These are phyloP conservation scores for Chrysemys picta DNA, from an alignment of 2,113 vertebrate genomes.

Conservation along the genomic window DNA sequence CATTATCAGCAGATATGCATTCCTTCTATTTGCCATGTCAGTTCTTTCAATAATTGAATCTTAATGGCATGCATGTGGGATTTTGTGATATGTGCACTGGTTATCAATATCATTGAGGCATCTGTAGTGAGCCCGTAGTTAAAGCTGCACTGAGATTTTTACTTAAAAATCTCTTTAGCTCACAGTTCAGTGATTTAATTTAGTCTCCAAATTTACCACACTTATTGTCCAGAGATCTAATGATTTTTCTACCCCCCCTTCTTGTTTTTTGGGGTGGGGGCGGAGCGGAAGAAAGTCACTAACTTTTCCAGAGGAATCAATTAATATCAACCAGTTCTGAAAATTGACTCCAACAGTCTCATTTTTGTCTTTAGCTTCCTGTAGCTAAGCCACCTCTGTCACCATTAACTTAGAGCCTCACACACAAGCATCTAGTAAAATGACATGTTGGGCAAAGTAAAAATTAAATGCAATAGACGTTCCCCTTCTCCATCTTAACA, in stretches of 20 bases:
- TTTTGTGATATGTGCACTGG: not conserved
- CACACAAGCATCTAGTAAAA: not conserved
- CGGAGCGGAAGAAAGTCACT: not conserved
- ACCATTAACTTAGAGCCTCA: not conserved
- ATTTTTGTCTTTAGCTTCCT: not conserved
- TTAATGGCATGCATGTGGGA: not conserved
- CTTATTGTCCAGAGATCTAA: not conserved
- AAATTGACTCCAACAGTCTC: not conserved
- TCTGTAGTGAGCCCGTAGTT: not conserved
- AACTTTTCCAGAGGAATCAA: not conserved
- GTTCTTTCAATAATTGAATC: not conserved
- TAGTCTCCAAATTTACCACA: not conserved
- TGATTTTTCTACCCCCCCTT: not conserved
- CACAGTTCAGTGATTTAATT: not conserved
- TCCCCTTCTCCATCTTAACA: not conserved
- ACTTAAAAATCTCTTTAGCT: not conserved
- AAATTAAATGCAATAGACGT: not conserved
- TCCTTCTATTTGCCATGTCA: not conserved
- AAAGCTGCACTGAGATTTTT: not conserved
- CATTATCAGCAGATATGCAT: not conserved
- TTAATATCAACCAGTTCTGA: not conserved
- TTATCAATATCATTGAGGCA: not conserved
- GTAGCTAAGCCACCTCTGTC: not conserved
- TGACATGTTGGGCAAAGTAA: not conserved
- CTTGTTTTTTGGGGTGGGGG: not conserved